Conservation (phyloP, 2,888 invertebrate species). For the Argynnis bischoffii region DNA sequence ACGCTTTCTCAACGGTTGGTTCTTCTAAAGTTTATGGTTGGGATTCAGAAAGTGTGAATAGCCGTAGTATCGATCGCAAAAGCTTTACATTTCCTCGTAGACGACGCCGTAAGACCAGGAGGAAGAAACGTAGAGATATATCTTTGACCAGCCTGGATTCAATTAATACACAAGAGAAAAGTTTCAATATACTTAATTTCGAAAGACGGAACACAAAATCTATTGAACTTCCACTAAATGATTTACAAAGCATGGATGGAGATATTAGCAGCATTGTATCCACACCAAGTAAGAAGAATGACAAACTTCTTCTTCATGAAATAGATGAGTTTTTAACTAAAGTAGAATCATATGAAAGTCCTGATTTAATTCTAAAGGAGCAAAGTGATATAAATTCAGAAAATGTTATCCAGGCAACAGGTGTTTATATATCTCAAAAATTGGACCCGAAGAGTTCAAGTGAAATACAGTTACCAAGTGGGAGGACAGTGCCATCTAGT, state of each 20-base stretch:
- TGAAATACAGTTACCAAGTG: slow-evolving; percentile 65
- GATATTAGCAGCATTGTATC: slow-evolving; percentile 75
- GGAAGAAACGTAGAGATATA: slow-evolving; percentile 51
- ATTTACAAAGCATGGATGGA: slow-evolving; percentile 72
- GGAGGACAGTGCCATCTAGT: slow-evolving; percentile 59
- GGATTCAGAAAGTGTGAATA: slow-evolving; percentile 62
- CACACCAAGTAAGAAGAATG: slow-evolving; percentile 73
- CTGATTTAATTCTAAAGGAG: slow-evolving; percentile 59
- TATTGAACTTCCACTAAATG: slow-evolving; percentile 44
- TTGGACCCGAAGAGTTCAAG: slow-evolving; percentile 54
- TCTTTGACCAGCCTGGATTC: slow-evolving; percentile 66
- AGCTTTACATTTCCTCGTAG: slow-evolving; percentile 71
- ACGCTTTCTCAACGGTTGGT: slow-evolving; percentile 53
- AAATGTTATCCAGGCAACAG: slow-evolving; percentile 70
- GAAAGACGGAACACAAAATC: slow-evolving; percentile 22
- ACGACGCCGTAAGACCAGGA: slow-evolving; percentile 60
- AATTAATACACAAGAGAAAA: slow-evolving; percentile 12
- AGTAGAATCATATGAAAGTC: slow-evolving; percentile 72
- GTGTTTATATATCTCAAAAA: slow-evolving; percentile 68
- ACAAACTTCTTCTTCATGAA: slow-evolving; percentile 71
- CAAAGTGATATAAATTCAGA: slow-evolving; percentile 54
- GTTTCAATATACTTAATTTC: slow-evolving; percentile 2
- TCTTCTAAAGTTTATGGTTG: slow-evolving; percentile 52
- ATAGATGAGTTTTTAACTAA: slow-evolving; percentile 76
- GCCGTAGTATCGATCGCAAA: slow-evolving; percentile 62